phyloP scores from a whole-genome alignment of 2,888 invertebrate genomes.

The Zonitis immaculata region DNA sequence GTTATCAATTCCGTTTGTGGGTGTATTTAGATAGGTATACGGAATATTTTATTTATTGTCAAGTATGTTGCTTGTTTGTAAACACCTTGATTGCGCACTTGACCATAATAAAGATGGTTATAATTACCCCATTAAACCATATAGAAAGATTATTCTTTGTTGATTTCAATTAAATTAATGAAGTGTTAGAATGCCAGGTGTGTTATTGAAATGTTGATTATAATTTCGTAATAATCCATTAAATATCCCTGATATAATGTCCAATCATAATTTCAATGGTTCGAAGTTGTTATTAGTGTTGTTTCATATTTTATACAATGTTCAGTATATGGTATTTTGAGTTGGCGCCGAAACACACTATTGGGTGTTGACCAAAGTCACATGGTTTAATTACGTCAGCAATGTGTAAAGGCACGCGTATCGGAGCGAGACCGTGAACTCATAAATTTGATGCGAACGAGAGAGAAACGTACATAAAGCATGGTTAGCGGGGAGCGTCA shows the following conservation, averaged over 20 bases:
- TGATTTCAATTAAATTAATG: constrained; percentile 8
- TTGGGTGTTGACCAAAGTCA: constrained; percentile 46
- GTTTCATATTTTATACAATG: constrained; percentile 6
- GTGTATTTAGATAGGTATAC: too few relatives aligned
- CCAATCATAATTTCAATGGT: neutral
- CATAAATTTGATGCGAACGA: constrained; percentile 50
- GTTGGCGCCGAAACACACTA: constrained; percentile 48
- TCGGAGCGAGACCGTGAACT: constrained; percentile 48
- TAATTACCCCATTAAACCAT: constrained; percentile 22
- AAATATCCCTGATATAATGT: too few relatives aligned
- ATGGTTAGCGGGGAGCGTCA: constrained; percentile 52
- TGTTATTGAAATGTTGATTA: neutral
- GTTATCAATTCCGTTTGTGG: too few relatives aligned
- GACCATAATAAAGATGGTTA: constrained; percentile 29
- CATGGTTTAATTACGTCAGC: constrained; percentile 48
- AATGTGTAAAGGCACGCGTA: constrained; percentile 42
- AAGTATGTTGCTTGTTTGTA: neutral
- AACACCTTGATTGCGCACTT: constrained; percentile 1
- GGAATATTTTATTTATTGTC: neutral
- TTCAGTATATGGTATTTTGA: constrained; percentile 33
- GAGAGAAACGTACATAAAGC: constrained; percentile 52
- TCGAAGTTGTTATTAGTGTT: neutral
- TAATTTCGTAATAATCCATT: constrained; percentile 12
- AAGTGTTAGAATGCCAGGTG: constrained; percentile 13
- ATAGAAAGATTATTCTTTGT: neutral